Evolutionary conservation across 2,888 invertebrate species (phyloP).

Genomic region (Eristalinus sepulchralis): DNA sequence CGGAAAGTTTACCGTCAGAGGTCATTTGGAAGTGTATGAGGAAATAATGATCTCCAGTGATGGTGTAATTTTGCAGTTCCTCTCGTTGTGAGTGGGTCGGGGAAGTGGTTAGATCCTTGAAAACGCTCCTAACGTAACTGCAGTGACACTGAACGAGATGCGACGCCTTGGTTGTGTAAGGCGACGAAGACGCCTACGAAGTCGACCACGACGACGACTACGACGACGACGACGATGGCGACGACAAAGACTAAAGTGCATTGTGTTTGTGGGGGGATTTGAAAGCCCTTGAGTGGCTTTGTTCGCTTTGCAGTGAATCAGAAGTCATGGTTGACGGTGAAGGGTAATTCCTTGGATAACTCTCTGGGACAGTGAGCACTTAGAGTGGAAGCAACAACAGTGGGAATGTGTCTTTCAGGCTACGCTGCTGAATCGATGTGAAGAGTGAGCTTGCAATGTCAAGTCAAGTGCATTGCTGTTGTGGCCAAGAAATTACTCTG

Average conservation of each 20-base stretch:
- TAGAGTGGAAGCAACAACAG: background rate
- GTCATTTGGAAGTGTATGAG: constrained; percentile 54
- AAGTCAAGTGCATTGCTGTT: background rate
- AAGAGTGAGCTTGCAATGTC: background rate
- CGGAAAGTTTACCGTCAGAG: constrained; percentile 42
- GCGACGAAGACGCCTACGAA: too few relatives aligned
- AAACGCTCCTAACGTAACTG: constrained; percentile 8
- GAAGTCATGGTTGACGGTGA: background rate
- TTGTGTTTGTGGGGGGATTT: background rate
- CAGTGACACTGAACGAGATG: constrained; percentile 2
- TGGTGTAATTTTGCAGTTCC: constrained; percentile 43
- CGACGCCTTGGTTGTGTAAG: background rate
- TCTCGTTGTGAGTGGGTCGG: background rate
- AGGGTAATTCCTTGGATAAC: background rate
- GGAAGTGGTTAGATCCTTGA: constrained; percentile 14
- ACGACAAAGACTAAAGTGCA: background rate
- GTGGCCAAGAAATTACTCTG: background rate
- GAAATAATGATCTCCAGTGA: constrained; percentile 62
- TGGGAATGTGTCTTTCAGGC: background rate
- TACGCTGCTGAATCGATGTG: background rate
- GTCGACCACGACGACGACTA: background rate
- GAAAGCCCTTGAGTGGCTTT: background rate
- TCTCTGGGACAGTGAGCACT: background rate
- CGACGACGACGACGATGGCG: too few relatives aligned
- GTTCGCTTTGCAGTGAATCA: background rate